phyloP scores from a whole-genome alignment of 2,888 invertebrate genomes.

The Unio pictorum region DNA sequence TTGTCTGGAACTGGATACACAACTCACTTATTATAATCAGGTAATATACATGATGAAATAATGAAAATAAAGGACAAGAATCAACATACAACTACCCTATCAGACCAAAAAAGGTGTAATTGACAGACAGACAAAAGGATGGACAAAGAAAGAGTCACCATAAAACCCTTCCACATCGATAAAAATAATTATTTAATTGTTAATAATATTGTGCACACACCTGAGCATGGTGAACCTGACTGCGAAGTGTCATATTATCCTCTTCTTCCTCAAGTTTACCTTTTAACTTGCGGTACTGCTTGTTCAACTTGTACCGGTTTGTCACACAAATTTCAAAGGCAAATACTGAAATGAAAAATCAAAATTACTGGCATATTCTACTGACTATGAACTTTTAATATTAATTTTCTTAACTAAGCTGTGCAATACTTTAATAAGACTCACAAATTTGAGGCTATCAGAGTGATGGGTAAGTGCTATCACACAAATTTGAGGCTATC shows the following conservation, averaged over 20 bases:
- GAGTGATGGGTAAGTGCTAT: too few species aligned
- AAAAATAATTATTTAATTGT: background rate
- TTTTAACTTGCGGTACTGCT: slow-evolving; percentile 56
- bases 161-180: background rate
- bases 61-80: background rate
- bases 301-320: slow-evolving; percentile 68
- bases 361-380: background rate
- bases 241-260: slow-evolving; percentile 51
- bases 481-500: too few species aligned
- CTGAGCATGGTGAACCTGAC: slow-evolving; percentile 56
- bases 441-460: background rate
- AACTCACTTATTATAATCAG: too few species aligned
- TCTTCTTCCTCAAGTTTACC: slow-evolving; percentile 51
- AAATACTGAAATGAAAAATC: slow-evolving; percentile 52
- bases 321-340: slow-evolving; percentile 65
- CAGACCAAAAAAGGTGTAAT: background rate
- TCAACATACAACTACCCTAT: background rate
- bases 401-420: background rate
- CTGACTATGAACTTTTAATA: background rate
- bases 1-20: too few species aligned
- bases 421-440: background rate
- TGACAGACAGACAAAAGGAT: background rate
- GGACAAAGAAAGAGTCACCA: background rate
- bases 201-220: slow-evolving; percentile 27
- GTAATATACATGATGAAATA: background rate